These are phyloP conservation scores for Melanostigma gelatinosum DNA, from an alignment of 2,113 vertebrate species.

Conservation along the genomic window DNA sequence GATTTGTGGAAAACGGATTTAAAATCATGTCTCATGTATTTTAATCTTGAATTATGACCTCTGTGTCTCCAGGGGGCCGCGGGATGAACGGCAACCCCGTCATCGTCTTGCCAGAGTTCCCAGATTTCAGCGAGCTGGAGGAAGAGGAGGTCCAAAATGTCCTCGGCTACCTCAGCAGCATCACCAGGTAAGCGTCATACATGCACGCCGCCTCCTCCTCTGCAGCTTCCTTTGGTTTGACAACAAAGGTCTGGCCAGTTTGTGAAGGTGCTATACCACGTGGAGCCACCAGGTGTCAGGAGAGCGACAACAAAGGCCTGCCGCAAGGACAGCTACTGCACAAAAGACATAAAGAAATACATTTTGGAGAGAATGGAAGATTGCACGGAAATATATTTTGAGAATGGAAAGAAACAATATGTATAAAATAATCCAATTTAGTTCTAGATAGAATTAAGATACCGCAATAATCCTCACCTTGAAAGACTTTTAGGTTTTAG, in stretches of 20 bases:
- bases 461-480: rapidly evolving
- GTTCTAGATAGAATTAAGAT: background rate
- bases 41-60: background rate
- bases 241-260: background rate
- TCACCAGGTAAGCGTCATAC: conserved; percentile 86
- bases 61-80: conserved; percentile 86
- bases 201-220: background rate
- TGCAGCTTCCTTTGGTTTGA: background rate
- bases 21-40: background rate
- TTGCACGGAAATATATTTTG: background rate
- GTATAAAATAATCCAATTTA: background rate
- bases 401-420: background rate
- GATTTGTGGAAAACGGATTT: background rate
- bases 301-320: conserved; percentile 17
- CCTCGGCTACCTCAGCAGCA: conserved; percentile 91
- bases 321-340: background rate
- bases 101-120: conserved; percentile 95
- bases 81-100: conserved; percentile 90
- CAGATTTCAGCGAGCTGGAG: conserved; percentile 89
- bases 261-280: background rate
- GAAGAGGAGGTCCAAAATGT: conserved; percentile 94
- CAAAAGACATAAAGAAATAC: conserved; percentile 6
- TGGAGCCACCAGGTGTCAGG: conserved; percentile 3
- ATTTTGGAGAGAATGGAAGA: conserved; percentile 8
- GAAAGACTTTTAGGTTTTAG: too few relatives aligned